Evolutionary conservation across 2,113 vertebrate species (phyloP).

Genomic region (Shinisaurus crocodilurus): DNA sequence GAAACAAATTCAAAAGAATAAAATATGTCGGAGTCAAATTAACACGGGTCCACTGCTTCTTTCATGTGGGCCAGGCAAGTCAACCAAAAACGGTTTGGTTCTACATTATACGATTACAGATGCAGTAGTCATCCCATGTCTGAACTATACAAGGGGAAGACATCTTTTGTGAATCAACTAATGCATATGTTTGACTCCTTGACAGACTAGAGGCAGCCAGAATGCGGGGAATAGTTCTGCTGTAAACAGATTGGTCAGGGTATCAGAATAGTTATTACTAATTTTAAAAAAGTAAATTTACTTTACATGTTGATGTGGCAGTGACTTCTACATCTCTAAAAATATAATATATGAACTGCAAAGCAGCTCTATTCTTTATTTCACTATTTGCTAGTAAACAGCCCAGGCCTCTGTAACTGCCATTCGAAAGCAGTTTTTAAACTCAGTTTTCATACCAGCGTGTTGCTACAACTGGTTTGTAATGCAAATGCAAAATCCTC

Average conservation of each 20-base stretch:
- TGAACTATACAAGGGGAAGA: neutral
- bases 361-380: neutral
- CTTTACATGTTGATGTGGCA: neutral
- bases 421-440: neutral
- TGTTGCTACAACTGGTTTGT: neutral
- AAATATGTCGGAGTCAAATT: constrained; percentile 26
- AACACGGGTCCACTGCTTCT: neutral
- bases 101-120: neutral
- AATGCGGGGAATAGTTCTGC: neutral
- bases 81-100: neutral
- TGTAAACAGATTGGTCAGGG: neutral
- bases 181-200: neutral
- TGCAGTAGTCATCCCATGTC: neutral
- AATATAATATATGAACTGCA: too few relatives aligned
- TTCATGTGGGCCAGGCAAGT: neutral
- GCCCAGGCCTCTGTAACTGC: neutral
- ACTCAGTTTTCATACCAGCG: neutral
- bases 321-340: neutral
- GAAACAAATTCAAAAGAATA: neutral
- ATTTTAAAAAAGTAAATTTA: neutral
- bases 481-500: neutral
- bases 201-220: neutral
- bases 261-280: neutral
- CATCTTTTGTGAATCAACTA: neutral
- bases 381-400: neutral